phyloP scores from a whole-genome alignment of 2,113 vertebrate genomes.

The Diphyllodes magnificus region DNA sequence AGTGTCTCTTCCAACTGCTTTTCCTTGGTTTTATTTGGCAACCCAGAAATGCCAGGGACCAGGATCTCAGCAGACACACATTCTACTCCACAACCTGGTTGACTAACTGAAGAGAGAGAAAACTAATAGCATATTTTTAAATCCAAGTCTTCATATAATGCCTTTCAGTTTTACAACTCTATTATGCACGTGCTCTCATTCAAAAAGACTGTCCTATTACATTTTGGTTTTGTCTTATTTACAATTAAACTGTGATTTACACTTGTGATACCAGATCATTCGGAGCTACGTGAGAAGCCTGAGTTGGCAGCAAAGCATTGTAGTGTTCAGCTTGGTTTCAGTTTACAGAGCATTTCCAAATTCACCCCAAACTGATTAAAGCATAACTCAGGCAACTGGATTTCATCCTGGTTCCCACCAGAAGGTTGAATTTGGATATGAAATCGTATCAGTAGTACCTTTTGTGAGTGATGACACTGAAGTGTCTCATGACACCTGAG shows the following conservation, averaged over 20 bases:
- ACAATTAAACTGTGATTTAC: not conserved
- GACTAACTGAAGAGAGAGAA: not conserved
- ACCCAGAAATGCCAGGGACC: not conserved
- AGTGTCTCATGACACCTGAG: not conserved
- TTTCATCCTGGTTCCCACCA: not conserved
- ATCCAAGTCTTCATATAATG: not conserved
- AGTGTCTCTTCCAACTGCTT: not conserved
- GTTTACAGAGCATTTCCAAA: not conserved
- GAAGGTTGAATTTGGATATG: not conserved
- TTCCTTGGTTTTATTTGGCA: not conserved
- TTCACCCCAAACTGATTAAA: not conserved
- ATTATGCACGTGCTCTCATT: not conserved
- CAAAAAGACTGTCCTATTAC: not conserved
- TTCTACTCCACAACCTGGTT: not conserved
- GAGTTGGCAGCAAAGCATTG: not conserved
- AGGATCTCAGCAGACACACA: not conserved
- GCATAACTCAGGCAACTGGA: not conserved
- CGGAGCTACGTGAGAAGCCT: not conserved
- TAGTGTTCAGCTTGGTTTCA: not conserved
- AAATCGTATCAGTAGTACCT: not conserved
- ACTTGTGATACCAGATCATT: not conserved
- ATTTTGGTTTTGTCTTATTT: not conserved
- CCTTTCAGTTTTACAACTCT: not conserved
- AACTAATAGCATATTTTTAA: not conserved
- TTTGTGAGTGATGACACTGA: not conserved